Evolutionary conservation across 1,140 invertebrate genomes (phyloP).

Genomic region (Drosophila ironensis): DNA sequence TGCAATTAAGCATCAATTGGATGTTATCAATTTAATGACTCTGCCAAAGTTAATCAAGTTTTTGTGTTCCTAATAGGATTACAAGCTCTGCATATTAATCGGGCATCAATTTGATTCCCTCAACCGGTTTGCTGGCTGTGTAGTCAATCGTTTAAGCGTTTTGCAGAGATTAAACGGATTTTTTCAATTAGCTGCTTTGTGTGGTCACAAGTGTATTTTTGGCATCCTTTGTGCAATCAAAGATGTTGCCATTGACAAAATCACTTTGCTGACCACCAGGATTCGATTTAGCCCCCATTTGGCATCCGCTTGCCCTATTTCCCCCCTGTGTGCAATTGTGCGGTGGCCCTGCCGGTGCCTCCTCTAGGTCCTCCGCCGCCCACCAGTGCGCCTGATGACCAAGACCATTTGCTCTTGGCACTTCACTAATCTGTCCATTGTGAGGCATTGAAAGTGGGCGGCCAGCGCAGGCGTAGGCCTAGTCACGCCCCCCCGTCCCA

Average conservation of each 20-base stretch:
- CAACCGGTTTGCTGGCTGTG: neutral
- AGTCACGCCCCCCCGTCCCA: conserved; percentile 4
- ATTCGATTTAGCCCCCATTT: conserved; percentile 20
- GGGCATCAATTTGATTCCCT: neutral
- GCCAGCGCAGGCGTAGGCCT: neutral
- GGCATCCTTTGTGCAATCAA: neutral
- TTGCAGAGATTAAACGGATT: too few species aligned
- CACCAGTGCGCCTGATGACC: conserved; percentile 7
- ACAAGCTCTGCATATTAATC: neutral
- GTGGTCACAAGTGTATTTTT: neutral
- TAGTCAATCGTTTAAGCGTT: neutral
- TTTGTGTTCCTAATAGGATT: neutral
- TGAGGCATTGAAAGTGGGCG: conserved; percentile 55
- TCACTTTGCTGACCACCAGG: conserved; percentile 31
- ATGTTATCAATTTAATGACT: conserved; percentile 29
- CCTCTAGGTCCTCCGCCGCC: neutral
- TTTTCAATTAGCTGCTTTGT: neutral
- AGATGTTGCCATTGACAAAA: conserved; percentile 16
- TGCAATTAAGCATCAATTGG: conserved; percentile 35
- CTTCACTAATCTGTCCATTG: conserved; percentile 78
- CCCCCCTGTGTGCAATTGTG: neutral
- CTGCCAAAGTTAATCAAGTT: conserved; percentile 1
- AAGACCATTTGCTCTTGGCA: conserved; percentile 70
- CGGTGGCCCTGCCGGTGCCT: neutral
- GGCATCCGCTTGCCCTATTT: conserved; percentile 17